Conservation (phyloP, 2,888 invertebrate genomes). For the Drosophila lutescens region DNA sequence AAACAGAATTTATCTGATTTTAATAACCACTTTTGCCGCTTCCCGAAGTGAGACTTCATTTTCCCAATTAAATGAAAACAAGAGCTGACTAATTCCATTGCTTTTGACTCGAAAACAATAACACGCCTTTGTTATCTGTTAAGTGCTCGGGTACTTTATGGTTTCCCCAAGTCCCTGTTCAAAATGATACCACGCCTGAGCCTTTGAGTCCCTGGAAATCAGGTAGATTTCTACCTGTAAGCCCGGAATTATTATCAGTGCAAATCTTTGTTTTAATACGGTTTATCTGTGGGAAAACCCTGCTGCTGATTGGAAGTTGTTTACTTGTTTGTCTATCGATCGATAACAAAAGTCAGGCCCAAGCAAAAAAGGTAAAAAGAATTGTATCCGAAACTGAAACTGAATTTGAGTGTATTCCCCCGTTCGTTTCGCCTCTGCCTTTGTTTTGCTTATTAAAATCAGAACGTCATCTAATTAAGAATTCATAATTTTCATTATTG, state of each 20-base stretch:
- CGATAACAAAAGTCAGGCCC: background rate
- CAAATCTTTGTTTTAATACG: constrained; percentile 13
- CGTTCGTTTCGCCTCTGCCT: constrained; percentile 12
- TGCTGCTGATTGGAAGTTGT: constrained; percentile 19
- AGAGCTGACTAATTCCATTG: constrained; percentile 16
- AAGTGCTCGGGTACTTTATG: constrained; percentile 8
- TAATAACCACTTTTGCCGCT: background rate
- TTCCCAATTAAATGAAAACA: constrained; percentile 10
- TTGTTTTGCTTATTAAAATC: constrained; percentile 48
- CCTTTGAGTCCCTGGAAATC: constrained; percentile 8
- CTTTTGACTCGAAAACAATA: constrained; percentile 10
- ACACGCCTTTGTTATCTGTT: constrained; percentile 9
- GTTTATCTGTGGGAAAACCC: constrained; percentile 15
- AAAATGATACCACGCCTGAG: constrained; percentile 9
- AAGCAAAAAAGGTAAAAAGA: background rate
- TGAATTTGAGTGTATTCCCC: constrained; percentile 16
- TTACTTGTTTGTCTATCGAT: constrained; percentile 9
- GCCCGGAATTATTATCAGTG: constrained; percentile 21
- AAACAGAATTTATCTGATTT: background rate
- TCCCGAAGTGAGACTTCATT: background rate
- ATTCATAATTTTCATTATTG: constrained; percentile 73
- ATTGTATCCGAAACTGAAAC: background rate
- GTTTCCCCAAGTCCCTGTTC: constrained; percentile 9
- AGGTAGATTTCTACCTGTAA: constrained; percentile 25
- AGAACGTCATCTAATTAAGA: constrained; percentile 75